These are phyloP conservation scores for Melanotaenia maccullochi DNA, from an alignment of 2,797 vertebrate species.

Conservation along the genomic window DNA sequence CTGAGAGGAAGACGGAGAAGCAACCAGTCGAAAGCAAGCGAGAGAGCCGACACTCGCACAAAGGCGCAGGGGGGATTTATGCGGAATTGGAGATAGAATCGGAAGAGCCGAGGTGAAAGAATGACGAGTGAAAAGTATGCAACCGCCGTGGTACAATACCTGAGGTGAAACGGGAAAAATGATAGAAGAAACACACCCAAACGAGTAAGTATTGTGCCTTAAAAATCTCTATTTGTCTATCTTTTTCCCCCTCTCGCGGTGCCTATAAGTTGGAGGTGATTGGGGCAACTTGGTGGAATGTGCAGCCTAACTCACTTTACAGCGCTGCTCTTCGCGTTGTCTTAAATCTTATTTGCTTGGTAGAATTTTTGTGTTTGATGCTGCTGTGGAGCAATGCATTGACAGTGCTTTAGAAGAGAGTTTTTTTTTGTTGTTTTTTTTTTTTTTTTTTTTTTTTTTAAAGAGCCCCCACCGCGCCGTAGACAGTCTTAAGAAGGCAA, in stretches of 20 bases:
- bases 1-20: conserved; percentile 47
- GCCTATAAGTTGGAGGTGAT: conserved; percentile 66
- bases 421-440: not conserved
- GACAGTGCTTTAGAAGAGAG: conserved; percentile 39
- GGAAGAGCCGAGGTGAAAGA: conserved; percentile 55
- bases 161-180: conserved; percentile 85
- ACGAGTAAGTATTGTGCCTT: conserved; percentile 81
- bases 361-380: conserved; percentile 31
- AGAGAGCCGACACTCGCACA: conserved; percentile 76
- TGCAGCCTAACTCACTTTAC: conserved; percentile 17
- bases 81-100: conserved; percentile 69
- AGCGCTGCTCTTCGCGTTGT: not conserved
- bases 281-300: conserved; percentile 67
- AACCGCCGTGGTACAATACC: conserved; percentile 77
- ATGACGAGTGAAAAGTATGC: conserved; percentile 82
- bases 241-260: conserved; percentile 7
- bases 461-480: conserved; percentile 56
- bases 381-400: conserved; percentile 54
- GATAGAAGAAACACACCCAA: conserved; percentile 87
- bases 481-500: conserved; percentile 50
- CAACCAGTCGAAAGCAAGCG: conserved; percentile 53
- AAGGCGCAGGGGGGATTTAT: conserved; percentile 75
- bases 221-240: conserved; percentile 1
- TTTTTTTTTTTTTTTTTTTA: not conserved
- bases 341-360: not conserved